Percentiles rank a stretch among this genome's conserved stretches.
Evolutionary conservation across 2,888 invertebrate species (phyloP).

Genomic region (Brassicogethes aeneus): DNA sequence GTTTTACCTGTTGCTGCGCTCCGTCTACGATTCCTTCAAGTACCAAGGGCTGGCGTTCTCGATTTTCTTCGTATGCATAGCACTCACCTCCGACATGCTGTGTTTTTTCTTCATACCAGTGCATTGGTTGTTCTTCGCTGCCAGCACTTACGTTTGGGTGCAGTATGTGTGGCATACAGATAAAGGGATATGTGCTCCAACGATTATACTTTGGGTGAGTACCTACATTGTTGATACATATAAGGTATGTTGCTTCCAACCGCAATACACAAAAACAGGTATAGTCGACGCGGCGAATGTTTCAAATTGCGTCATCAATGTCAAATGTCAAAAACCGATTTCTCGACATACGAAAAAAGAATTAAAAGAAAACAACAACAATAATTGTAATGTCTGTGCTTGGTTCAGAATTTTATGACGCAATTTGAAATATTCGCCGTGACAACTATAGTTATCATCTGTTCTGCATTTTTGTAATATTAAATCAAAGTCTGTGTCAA

Average conservation of each 20-base stretch:
- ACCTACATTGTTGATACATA: background rate
- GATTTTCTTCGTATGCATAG: constrained; percentile 95
- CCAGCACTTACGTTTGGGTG: constrained; percentile 98
- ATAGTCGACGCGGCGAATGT: no score
- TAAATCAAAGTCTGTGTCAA: no score
- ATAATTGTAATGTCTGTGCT: no score
- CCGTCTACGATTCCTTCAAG: constrained; percentile 94
- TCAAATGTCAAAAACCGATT: background rate
- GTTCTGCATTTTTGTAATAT: no score
- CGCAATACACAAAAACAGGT: no score
- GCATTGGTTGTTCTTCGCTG: constrained; percentile 95
- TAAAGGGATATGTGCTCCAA: constrained; percentile 83
- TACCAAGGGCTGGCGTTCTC: constrained; percentile 98
- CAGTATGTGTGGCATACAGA: constrained; percentile 98
- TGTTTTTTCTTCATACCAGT: constrained; percentile 98
- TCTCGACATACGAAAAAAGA: no score
- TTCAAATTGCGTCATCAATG: background rate
- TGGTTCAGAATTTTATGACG: no score
- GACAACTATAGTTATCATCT: no score
- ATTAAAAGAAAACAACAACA: no score
- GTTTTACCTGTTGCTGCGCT: constrained; percentile 91
- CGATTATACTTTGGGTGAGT: constrained; percentile 79
- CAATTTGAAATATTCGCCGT: no score
- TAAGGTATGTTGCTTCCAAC: no score
- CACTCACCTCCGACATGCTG: constrained; percentile 95